Conservation (phyloP, 2,888 invertebrate species). For the Glyphotaelius pellucidus region DNA sequence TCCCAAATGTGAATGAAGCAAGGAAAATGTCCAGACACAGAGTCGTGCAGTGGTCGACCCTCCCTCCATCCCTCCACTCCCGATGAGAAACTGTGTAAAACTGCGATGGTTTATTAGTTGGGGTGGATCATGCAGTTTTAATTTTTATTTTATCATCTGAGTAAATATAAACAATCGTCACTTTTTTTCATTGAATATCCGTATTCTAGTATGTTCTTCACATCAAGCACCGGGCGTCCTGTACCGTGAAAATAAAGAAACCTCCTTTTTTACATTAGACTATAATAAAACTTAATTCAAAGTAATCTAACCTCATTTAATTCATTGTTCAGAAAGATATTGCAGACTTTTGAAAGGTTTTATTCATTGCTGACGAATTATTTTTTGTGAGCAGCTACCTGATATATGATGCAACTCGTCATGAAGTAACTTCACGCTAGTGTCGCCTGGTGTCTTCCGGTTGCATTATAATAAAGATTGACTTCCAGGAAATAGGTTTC, state of each 20-base stretch:
- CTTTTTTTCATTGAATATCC: no score
- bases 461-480: background rate
- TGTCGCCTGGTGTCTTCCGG: background rate
- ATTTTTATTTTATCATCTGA: no score
- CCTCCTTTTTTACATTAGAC: background rate
- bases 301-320: background rate
- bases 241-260: background rate
- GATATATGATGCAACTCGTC: background rate
- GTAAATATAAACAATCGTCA: no score
- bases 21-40: no score
- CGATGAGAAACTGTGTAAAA: no score
- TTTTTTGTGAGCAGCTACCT: background rate
- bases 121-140: no score
- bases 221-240: no score
- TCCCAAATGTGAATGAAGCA: no score
- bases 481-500: background rate
- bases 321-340: background rate
- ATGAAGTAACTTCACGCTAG: background rate
- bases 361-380: background rate
- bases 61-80: no score
- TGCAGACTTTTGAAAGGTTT: background rate
- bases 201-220: no score
- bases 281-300: background rate
- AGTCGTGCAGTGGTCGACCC: no score
- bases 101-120: no score